phyloP scores from a whole-genome alignment of 2,113 vertebrate genomes.

The Pseudorasbora parva region DNA sequence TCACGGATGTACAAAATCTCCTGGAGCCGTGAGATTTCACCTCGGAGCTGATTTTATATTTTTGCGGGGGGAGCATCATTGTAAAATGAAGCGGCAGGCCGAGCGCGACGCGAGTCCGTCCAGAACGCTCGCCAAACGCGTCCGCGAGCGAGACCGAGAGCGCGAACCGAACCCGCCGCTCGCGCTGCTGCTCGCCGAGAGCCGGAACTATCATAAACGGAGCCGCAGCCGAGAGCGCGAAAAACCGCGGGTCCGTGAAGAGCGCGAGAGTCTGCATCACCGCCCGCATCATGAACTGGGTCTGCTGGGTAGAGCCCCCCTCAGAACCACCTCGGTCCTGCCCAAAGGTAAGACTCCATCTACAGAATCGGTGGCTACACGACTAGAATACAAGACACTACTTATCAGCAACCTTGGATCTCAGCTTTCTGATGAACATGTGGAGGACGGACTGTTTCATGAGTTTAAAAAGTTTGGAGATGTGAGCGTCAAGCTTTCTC shows the following conservation, averaged over 20 bases:
- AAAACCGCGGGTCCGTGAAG: constrained; percentile 78
- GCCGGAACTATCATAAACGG: constrained; percentile 78
- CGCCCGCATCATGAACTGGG: constrained; percentile 32
- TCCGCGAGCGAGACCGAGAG: constrained; percentile 77
- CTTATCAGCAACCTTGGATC: constrained; percentile 94
- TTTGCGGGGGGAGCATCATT: constrained; percentile 67
- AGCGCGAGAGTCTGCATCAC: constrained; percentile 60
- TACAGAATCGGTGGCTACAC: constrained; percentile 65
- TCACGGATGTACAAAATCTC: constrained; percentile 19
- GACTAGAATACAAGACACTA: constrained; percentile 92
- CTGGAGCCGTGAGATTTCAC: background rate
- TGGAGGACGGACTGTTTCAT: constrained; percentile 95
- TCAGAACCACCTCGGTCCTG: constrained; percentile 69
- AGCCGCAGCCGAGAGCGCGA: constrained; percentile 81
- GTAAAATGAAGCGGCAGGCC: constrained; percentile 89
- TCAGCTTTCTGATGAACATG: constrained; percentile 90
- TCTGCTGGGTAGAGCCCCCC: constrained; percentile 62
- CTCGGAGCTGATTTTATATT: constrained; percentile 56
- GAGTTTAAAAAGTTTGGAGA: constrained; percentile 98
- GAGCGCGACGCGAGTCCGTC: constrained; percentile 86
- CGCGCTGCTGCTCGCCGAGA: constrained; percentile 73
- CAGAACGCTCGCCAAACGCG: constrained; percentile 80
- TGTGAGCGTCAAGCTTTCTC: constrained; percentile 93
- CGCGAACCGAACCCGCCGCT: constrained; percentile 75
- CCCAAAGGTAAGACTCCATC: constrained; percentile 58